These are phyloP conservation scores for Aramus guarauna DNA, from an alignment of 2,113 vertebrate genomes.

Conservation along the genomic window DNA sequence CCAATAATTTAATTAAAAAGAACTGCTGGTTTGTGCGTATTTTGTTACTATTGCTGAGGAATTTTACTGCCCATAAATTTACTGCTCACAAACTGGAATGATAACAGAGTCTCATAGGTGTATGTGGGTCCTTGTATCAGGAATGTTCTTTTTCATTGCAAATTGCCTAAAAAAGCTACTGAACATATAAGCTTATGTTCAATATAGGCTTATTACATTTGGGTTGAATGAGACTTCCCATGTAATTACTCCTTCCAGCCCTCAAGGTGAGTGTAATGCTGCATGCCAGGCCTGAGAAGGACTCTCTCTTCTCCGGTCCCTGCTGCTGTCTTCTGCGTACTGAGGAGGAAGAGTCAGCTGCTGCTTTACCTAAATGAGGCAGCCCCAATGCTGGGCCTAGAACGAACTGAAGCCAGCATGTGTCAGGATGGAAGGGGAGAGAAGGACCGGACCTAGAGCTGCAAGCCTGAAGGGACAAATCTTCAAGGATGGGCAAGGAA, in stretches of 20 bases:
- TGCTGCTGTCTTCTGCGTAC: accelerated
- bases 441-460: background rate
- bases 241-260: background rate
- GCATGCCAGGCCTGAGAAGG: background rate
- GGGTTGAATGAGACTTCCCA: background rate
- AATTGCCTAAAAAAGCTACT: background rate
- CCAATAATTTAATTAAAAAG: background rate
- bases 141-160: background rate
- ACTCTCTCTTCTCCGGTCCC: background rate
- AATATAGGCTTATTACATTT: background rate
- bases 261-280: background rate
- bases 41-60: background rate
- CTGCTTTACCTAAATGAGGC: background rate
- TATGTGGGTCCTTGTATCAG: background rate
- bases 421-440: background rate
- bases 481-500: background rate
- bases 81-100: background rate
- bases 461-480: background rate
- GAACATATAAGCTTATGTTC: background rate
- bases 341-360: background rate
- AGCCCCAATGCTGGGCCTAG: background rate
- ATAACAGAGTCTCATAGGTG: background rate
- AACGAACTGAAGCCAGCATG: background rate
- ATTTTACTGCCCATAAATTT: background rate
- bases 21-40: background rate